These are phyloP conservation scores for Pterophyllum scalare DNA, from an alignment of 2,113 vertebrate genomes.

Conservation along the genomic window DNA sequence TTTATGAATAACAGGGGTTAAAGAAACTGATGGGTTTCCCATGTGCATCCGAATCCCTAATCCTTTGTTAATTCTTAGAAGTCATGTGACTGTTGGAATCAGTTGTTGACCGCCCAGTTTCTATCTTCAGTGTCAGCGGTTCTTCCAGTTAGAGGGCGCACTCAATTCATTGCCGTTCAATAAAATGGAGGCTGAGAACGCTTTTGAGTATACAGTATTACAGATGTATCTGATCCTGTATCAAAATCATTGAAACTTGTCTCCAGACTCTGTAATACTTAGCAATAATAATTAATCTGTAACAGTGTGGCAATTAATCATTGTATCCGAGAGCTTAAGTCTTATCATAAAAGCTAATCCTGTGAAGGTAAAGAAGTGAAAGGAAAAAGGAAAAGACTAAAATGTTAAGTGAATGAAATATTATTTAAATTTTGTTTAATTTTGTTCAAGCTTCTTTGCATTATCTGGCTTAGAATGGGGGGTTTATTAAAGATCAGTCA, in stretches of 20 bases:
- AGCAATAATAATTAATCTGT: too few relatives aligned
- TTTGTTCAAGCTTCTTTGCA: background rate
- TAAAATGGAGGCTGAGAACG: background rate
- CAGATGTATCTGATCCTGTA: background rate
- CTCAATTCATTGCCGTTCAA: background rate
- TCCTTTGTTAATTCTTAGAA: background rate
- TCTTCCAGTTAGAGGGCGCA: conserved; percentile 33
- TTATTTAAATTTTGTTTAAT: background rate
- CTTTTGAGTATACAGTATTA: background rate
- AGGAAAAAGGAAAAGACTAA: background rate
- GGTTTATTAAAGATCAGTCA: background rate
- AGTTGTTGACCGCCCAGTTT: background rate
- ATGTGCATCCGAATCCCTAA: background rate
- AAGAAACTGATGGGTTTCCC: conserved; percentile 6
- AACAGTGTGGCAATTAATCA: too few relatives aligned
- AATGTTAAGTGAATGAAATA: background rate
- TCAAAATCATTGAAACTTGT: background rate
- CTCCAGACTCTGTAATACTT: background rate
- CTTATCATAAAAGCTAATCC: background rate
- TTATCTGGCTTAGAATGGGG: background rate
- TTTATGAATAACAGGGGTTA: conserved; percentile 96
- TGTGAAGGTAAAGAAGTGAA: background rate
- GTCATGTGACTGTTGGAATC: background rate
- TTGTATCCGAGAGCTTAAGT: too few relatives aligned
- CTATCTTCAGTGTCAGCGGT: background rate